These are phyloP conservation scores for Ondatra zibethicus DNA, from an alignment of 2,113 vertebrate species.

Conservation along the genomic window DNA sequence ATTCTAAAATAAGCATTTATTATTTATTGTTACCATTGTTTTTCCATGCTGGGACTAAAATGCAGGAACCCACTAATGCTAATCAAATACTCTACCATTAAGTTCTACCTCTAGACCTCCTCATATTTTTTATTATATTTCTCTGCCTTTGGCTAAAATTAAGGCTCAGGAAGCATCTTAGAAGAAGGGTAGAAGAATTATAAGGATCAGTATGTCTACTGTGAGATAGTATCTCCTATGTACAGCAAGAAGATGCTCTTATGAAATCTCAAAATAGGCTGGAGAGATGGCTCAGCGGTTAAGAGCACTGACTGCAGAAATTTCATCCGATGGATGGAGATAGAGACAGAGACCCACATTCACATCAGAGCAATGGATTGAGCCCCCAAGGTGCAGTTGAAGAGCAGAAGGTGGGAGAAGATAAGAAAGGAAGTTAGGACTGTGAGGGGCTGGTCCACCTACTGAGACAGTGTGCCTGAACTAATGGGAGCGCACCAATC, in stretches of 20 bases:
- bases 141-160: neutral
- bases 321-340: too few relatives aligned
- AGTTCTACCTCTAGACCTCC: neutral
- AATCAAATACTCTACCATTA: neutral
- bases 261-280: neutral
- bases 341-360: too few relatives aligned
- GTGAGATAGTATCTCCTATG: neutral
- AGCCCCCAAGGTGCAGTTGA: too few relatives aligned
- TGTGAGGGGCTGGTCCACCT: too few relatives aligned
- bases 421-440: too few relatives aligned
- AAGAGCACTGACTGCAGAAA: too few relatives aligned
- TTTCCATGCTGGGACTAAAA: neutral
- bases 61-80: neutral
- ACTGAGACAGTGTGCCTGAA: too few relatives aligned
- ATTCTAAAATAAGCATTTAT: conserved; percentile 10
- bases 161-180: neutral
- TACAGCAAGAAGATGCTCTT: neutral
- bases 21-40: neutral
- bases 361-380: too few relatives aligned
- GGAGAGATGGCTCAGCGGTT: too few relatives aligned
- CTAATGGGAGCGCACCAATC: too few relatives aligned
- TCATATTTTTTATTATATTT: neutral
- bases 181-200: neutral
- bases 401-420: too few relatives aligned
- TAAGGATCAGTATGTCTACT: neutral